Evolutionary conservation across 2,888 invertebrate species (phyloP), one percentile per base, ranked within the genome.

Genomic region (Muscina levida): DNA sequence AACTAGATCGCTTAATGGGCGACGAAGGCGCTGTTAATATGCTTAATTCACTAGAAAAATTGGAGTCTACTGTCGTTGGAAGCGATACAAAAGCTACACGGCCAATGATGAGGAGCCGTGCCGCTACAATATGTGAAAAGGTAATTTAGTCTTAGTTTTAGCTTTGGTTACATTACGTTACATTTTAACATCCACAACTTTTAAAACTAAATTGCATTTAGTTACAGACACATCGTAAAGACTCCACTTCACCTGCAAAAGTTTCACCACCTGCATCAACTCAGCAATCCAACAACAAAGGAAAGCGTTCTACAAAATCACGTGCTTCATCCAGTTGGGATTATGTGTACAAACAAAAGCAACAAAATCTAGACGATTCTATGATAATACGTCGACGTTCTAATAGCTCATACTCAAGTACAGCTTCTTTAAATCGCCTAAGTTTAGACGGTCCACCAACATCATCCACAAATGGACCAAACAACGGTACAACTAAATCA

Each of bases 21-120:
- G 97, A 97, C 88, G 97, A 97, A 87, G 96, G 97, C 0, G 96
- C 96, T 2, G 94, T 95, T 1, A 96, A 96, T 89, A 95, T 97
- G 93, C 91, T 97, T 51, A 95, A 95, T 86, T 94, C 95, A 22
- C 92, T 96, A 0, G 95, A 96, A 85, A 88, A 85, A 66, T 66
- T 83, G 3, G 80, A 82, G n/a, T 79, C 83, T 6, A 83, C 82
- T 24, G 73, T 74, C 31, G 86, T 68, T 19, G 26, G 22, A 4
- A 62, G 72, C 17, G 75, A 79, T 42, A 37, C 68, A 2, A 85
- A 84, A 59, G 51, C 84, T 6, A 79, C 86, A n/a, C 87, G 86
- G 67, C 87, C 87, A 0, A 57, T 87, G 37, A 88, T 88, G 89
- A 87, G 88, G 5, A 89, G 87, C 42, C 88, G 89, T 13, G 83